phyloP scores from a whole-genome alignment of 2,888 invertebrate genomes.

The Osmoderma eremita region DNA sequence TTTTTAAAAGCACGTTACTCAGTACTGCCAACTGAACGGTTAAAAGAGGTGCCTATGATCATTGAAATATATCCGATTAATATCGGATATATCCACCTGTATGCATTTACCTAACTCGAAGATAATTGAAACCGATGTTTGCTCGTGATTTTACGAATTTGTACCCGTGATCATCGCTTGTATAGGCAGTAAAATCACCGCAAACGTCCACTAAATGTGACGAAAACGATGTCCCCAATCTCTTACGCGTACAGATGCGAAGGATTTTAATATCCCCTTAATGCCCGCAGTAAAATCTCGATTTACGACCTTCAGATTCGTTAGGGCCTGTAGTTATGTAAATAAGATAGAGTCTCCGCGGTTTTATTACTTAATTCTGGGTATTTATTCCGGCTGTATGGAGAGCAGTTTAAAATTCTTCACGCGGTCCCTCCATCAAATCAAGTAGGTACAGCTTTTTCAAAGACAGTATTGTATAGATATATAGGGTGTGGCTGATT shows the following conservation, averaged over 20 bases:
- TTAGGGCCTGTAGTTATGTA: constrained; percentile 19
- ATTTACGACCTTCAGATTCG: constrained; percentile 28
- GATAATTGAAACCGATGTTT: not conserved
- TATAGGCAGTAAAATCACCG: constrained; percentile 6
- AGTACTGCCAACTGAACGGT: too few species aligned
- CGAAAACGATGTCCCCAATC: constrained; percentile 16
- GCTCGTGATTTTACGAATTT: not conserved
- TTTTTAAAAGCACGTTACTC: too few species aligned
- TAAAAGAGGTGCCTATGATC: too few species aligned
- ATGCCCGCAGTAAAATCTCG: constrained; percentile 17
- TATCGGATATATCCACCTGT: not conserved
- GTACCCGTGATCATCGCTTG: not conserved
- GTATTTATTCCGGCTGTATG: constrained; percentile 11
- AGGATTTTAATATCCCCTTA: constrained; percentile 16
- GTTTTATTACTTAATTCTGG: constrained; percentile 31
- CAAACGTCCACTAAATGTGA: not conserved
- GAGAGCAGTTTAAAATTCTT: constrained; percentile 31
- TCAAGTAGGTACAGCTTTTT: too few species aligned
- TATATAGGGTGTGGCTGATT: too few species aligned
- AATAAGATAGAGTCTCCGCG: constrained; percentile 23
- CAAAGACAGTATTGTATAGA: too few species aligned
- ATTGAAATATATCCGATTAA: not conserved
- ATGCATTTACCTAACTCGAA: too few species aligned
- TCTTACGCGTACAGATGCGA: constrained; percentile 13
- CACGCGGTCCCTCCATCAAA: not conserved